phyloP scores from a whole-genome alignment of 2,113 vertebrate genomes.

The Nothoprocta pentlandii region DNA sequence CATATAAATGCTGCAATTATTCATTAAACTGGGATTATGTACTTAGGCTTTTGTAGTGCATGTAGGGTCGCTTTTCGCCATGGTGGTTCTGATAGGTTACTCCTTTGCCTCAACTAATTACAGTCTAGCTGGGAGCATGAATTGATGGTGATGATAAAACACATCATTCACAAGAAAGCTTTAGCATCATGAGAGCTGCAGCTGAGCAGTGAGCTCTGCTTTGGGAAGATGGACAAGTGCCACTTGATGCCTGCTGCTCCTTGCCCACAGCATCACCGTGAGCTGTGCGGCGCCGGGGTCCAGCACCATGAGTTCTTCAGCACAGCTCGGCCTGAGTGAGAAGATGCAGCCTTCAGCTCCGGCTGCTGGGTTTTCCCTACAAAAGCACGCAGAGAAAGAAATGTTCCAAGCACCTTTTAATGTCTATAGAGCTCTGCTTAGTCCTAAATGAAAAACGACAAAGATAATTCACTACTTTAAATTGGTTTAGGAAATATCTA shows the following conservation, averaged over 20 bases:
- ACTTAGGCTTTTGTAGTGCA: background rate
- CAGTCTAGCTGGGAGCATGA: background rate
- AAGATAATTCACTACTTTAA: conserved; percentile 19
- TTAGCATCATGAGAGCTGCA: background rate
- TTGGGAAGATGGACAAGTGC: background rate
- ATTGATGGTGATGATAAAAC: background rate
- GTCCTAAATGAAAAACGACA: conserved; percentile 4
- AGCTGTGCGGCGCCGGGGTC: rapidly evolving
- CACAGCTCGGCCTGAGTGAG: background rate
- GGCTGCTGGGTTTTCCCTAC: background rate
- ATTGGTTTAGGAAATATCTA: conserved; percentile 20
- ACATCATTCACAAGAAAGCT: background rate
- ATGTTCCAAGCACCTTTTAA: background rate
- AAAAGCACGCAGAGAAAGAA: background rate
- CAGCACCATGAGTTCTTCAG: background rate
- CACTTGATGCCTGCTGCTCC: background rate
- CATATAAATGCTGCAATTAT: background rate
- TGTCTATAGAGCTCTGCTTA: background rate
- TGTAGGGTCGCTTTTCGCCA: rapidly evolving
- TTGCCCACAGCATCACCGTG: rapidly evolving
- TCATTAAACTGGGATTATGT: background rate
- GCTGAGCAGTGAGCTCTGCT: background rate
- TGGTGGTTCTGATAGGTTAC: background rate
- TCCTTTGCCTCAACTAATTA: background rate
- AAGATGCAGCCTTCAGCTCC: background rate